Evolutionary conservation across 2,888 invertebrate genomes (phyloP), one percentile per base, ranked within the genome.

Genomic region (Eilema depressum): DNA sequence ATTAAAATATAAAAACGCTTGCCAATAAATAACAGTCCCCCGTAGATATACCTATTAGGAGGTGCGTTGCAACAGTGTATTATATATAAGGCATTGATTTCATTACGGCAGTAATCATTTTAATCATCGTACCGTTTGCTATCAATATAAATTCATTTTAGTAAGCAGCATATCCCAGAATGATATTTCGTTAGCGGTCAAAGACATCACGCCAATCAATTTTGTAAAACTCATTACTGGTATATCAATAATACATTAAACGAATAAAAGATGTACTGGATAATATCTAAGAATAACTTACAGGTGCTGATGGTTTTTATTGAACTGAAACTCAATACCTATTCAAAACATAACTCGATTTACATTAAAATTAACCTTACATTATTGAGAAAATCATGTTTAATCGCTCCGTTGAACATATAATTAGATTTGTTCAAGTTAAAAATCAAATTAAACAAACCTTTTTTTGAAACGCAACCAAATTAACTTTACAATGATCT

Each of bases 401-500:
- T 78, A 81, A 83, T 73, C 74, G 83, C 79, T 76, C 78, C 77
- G 80, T 75, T 80, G 81, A 77, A 80, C 75, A 70, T 76, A 76
- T 80, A 80, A 83, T 83, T 80, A 83, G 77, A 80, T 83, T 83
- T 79, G 80, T 83, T 76, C 71, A 73, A 81, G 81, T 79, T 78
- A 81, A 85, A 83, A 86, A 85, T 82, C 85, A 86, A 85, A 84
- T 85, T 83, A 80, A 82, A 83, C 78, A 81, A 83, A 79, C 75
- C 76, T 78, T 82, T 82, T 81, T 83, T 82, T 74, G 80, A 80
- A 83, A 85, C 83, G 78, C 80, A 82, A 84, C 85, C 82, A 88
- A 90, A 88, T 89, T 86, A 86, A 86, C 87, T 88, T 86, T 83
- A 83, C 85, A 83, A 83, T 85, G 85, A 81, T 79, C 75, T 87